Conservation (phyloP, 1,140 invertebrate genomes). For the Eupeodes corollae region DNA sequence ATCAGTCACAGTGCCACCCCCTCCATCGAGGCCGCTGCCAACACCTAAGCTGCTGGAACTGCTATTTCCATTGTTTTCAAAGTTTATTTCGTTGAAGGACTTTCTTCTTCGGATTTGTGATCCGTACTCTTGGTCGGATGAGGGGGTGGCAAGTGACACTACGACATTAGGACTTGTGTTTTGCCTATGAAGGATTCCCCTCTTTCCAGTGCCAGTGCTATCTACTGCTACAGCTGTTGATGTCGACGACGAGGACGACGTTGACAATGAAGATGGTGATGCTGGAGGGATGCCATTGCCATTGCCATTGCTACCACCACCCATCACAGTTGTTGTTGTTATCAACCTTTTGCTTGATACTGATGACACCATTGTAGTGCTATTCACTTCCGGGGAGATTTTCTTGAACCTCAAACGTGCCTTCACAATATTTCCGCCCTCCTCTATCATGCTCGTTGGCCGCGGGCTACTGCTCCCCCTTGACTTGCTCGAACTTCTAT, state of each 20-base stretch:
- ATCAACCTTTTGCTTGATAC: conserved; percentile 7
- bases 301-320: background rate
- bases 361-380: conserved; percentile 13
- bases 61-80: conserved; percentile 11
- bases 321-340: background rate
- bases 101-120: conserved; percentile 2
- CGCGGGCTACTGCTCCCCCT: conserved; percentile 9
- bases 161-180: conserved; percentile 13
- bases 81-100: conserved; percentile 5
- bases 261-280: background rate
- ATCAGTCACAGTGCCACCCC: conserved; percentile 12
- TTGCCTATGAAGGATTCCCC: background rate
- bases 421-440: conserved; percentile 8
- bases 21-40: background rate
- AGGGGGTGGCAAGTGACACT: background rate
- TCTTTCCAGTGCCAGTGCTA: conserved; percentile 14
- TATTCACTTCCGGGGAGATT: conserved; percentile 20
- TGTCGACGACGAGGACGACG: conserved; percentile 12
- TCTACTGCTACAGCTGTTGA: conserved; percentile 15
- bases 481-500: conserved; percentile 13
- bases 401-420: conserved; percentile 30
- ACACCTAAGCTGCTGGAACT: conserved; percentile 14
- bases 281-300: background rate
- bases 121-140: background rate
- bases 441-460: conserved; percentile 1